phyloP scores from a whole-genome alignment of 2,113 vertebrate species.

The Strix uralensis region DNA sequence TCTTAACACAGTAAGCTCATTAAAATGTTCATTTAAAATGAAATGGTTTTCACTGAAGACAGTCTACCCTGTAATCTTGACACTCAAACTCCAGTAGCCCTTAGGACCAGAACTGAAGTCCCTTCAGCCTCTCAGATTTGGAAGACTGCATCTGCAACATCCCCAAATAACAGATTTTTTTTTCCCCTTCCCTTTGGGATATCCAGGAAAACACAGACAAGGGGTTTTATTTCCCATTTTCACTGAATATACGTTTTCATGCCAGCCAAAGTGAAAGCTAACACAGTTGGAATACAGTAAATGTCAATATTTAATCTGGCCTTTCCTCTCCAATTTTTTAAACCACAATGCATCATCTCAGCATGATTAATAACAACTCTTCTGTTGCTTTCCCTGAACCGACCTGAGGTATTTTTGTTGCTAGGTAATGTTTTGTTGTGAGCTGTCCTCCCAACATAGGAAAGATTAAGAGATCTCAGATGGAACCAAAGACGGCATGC shows the following conservation, averaged over 20 bases:
- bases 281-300: constrained; percentile 46
- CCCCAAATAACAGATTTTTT: neutral
- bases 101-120: neutral
- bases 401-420: constrained; percentile 58
- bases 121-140: neutral
- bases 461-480: constrained; percentile 57
- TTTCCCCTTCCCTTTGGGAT: neutral
- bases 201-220: neutral
- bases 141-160: neutral
- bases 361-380: constrained; percentile 46
- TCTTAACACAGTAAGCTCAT: neutral
- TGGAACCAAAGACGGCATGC: constrained; percentile 22
- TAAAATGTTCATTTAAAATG: neutral
- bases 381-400: constrained; percentile 10
- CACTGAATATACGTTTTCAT: constrained; percentile 2
- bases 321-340: constrained; percentile 56
- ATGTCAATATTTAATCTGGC: constrained; percentile 67
- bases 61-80: neutral
- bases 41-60: neutral
- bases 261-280: constrained; percentile 60
- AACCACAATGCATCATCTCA: constrained; percentile 48
- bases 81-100: neutral
- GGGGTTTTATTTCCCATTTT: constrained; percentile 34
- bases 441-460: constrained; percentile 31
- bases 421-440: constrained; percentile 54